Base-by-base conservation (phyloP, 2,797 vertebrate species). In the Hippocampus kuda region DNA sequence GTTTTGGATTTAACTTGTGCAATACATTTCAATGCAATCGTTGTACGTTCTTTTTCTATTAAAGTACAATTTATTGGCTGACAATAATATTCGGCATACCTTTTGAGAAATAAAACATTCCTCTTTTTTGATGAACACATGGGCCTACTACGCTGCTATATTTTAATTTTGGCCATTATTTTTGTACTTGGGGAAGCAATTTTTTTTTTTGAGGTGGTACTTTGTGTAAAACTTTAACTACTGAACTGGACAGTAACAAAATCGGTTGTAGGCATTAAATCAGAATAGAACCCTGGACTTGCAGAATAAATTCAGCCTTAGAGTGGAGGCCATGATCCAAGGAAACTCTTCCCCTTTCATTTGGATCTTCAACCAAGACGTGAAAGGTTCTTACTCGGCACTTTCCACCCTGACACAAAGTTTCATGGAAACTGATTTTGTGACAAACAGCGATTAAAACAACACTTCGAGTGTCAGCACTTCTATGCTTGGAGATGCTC, bases 361-460 rank as follows among this genome's bases (percentile, higher is more conserved):
- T 57, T 67, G 53, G 65, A 66, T 71, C 48, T 59, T 67, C 67
- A 34, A 7, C 38, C 15, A 72, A 64, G 59, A 71, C 68, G 76
- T 71, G 38, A 61, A 74, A 76, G 75, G 61, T 79, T 62, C 62
- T 53, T 69, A 72, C 38, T 64, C 15, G 8, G 18, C 24, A 57
- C 24, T 15, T 57, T 34, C 16, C 6, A 7, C 26, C 26, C 27
- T 59, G 12, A 6, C 57, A 34, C 16, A 60, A 34, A 34, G 15
- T 18, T 34, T 60, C 2, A 60, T 18, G 57, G 26, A 26, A 49
- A 18, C 54, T 57, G n/a, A 1, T 30, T 60, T 61, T 18, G 16
- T 34, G 13, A 57, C 56, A 57, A 60, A 60, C 27, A 9, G 57
- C 12, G 2, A 61, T 61, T 20, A 20, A 38, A 34, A 61, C 30